Base-by-base conservation (phyloP, 2,888 invertebrate genomes). In the Microctonus hyperodae region DNA sequence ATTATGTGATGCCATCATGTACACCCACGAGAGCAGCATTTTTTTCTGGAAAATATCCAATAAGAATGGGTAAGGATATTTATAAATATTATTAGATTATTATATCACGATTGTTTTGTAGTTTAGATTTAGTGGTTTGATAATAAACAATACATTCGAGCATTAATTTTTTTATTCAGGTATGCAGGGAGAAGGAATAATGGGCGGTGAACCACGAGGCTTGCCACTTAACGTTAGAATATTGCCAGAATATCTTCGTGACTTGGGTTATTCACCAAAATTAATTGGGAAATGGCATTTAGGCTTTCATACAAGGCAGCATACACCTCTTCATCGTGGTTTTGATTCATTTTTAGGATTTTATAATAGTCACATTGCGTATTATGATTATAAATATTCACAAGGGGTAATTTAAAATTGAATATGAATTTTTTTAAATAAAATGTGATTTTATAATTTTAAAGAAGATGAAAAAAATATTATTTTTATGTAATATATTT, bases 271-370 rank as follows among this genome's bases (percentile, higher is more conserved):
- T 74, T 80, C 79, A 2, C 86, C 87, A 1, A 87, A 86, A 70
- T 81, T 87, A 37, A 86, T 89, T 48, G 89, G 89, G 23, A 89
- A 89, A 82, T 88, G 88, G 88, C 88, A 88, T 72, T 79, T 88
- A 58, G 88, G 88, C 0, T 87, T 86, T 75, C 87, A 85, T 70
- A 82, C 85, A 0, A 79, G 83, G 40, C 86, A 87, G 70, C 91
- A 90, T 78, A 89, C 92, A 5, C 95, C 95, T 0, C 88, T 88
- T 0, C 86, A 86, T 68, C 87, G 94, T 58, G 95, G 95, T 1
- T 97, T 94, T 79, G 91, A 93, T 75, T 87, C 88, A 9, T 94
- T 95, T 81, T 92, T 90, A 78, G 97, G 97, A 1, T 96, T 94
- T 80, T 92, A 93, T 87, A 91, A 92, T 67, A 95, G 93, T 5